Conservation (phyloP, 2,113 vertebrate genomes). For the Gallinago paraguaiae region DNA sequence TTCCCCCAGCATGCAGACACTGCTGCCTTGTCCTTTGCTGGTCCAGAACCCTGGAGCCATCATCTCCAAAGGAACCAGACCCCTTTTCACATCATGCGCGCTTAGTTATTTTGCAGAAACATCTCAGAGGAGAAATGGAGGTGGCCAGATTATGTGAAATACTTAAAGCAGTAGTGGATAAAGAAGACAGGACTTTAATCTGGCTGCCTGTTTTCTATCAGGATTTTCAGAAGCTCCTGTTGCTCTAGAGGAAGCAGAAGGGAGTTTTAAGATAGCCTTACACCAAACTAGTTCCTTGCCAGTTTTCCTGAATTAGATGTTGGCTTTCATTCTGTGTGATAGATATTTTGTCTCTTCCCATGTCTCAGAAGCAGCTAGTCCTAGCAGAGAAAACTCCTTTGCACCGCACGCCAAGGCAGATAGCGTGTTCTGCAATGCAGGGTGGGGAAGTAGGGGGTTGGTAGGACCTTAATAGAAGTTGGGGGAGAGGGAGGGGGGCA, state of each 20-base stretch:
- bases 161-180: not conserved
- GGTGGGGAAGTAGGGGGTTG: not conserved
- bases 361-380: slow-evolving; percentile 17
- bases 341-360: slow-evolving; percentile 29
- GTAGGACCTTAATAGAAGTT: not conserved
- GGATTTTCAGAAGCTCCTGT: slow-evolving; percentile 15
- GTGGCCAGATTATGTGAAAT: not conserved
- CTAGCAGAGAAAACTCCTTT: not conserved
- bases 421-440: not conserved
- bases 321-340: not conserved
- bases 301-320: slow-evolving; percentile 43
- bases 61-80: not conserved
- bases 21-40: not conserved
- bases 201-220: not conserved
- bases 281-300: not conserved
- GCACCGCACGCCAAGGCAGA: not conserved
- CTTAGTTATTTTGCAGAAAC: not conserved
- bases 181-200: not conserved
- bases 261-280: slow-evolving; percentile 34
- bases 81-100: not conserved
- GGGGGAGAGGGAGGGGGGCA: not conserved
- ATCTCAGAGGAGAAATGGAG: not conserved
- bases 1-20: not conserved
- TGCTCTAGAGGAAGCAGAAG: slow-evolving; percentile 41
- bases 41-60: not conserved